Conservation (phyloP, 2,113 vertebrate species). For the Carassius carassius region DNA sequence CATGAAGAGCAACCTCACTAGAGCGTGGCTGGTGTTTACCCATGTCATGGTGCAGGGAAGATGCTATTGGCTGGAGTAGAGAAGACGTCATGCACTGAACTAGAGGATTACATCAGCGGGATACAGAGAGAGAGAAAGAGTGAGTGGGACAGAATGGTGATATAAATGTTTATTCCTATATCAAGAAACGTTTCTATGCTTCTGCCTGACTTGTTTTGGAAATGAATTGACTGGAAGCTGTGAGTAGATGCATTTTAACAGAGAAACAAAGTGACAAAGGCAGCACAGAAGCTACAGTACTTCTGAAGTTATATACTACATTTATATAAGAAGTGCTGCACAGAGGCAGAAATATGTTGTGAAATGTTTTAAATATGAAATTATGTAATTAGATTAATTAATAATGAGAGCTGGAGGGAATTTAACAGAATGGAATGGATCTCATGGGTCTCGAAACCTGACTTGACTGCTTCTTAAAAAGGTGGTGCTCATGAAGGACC, state of each 20-base stretch:
- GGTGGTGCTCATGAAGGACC: not conserved
- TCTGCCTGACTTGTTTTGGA: not conserved
- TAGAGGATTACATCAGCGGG: constrained; percentile 42
- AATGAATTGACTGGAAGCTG: not conserved
- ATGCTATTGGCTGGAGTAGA: constrained; percentile 36
- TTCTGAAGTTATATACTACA: not conserved
- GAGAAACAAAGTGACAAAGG: not conserved
- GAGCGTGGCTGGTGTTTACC: constrained; percentile 46
- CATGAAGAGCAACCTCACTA: constrained; percentile 46
- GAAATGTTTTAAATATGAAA: constrained; percentile 14
- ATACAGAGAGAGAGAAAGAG: not conserved
- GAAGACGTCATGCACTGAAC: constrained; percentile 7
- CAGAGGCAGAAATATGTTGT: not conserved
- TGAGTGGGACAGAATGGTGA: not conserved
- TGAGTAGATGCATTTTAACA: not conserved
- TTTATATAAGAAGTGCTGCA: not conserved
- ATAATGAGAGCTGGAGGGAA: not conserved
- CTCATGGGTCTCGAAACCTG: not conserved
- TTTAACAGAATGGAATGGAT: not conserved
- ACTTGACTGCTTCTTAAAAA: constrained; percentile 9
- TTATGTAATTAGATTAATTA: not conserved
- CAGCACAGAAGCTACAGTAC: not conserved
- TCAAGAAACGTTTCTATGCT: not conserved
- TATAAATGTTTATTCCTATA: not conserved
- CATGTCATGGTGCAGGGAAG: constrained; percentile 19